Evolutionary conservation across 2,113 vertebrate species (phyloP).

Genomic region (Myotis davidii): DNA sequence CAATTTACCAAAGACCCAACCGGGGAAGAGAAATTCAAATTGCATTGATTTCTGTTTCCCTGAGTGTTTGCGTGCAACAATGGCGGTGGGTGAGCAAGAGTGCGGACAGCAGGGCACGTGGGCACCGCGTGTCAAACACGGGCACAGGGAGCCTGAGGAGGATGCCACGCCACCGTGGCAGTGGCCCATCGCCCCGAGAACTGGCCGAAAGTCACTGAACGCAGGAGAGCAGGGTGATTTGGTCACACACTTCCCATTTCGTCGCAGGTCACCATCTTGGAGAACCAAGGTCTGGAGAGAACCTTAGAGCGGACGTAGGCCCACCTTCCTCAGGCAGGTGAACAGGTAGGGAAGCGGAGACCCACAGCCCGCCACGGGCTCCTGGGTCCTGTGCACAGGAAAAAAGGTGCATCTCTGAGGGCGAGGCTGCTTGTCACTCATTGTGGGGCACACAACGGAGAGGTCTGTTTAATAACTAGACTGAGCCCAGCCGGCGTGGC

Average conservation of each 20-base stretch:
- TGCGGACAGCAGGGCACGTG: slow-evolving; percentile 51
- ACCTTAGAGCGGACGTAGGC: too few relatives aligned
- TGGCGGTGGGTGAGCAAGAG: neutral
- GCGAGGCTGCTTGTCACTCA: neutral
- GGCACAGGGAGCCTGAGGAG: neutral
- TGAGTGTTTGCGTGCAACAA: neutral
- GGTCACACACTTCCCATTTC: neutral
- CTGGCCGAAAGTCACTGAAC: neutral
- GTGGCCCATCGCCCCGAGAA: neutral
- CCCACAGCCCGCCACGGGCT: accelerated
- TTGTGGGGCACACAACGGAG: neutral
- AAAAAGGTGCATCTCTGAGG: neutral
- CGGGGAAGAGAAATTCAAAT: slow-evolving; percentile 84
- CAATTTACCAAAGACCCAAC: slow-evolving; percentile 83
- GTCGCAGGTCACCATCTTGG: neutral
- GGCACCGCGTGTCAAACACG: neutral
- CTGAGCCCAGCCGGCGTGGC: too few relatives aligned
- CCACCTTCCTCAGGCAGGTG: accelerated
- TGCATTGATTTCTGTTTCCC: slow-evolving; percentile 77
- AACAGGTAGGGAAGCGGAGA: too few relatives aligned
- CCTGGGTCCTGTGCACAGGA: accelerated
- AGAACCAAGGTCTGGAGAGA: neutral
- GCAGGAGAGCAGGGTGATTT: too few relatives aligned
- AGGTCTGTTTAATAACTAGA: neutral
- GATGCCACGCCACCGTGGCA: accelerated